These are phyloP conservation scores for Felis catus DNA, from an alignment of 2,113 vertebrate species.

Conservation along the genomic window DNA sequence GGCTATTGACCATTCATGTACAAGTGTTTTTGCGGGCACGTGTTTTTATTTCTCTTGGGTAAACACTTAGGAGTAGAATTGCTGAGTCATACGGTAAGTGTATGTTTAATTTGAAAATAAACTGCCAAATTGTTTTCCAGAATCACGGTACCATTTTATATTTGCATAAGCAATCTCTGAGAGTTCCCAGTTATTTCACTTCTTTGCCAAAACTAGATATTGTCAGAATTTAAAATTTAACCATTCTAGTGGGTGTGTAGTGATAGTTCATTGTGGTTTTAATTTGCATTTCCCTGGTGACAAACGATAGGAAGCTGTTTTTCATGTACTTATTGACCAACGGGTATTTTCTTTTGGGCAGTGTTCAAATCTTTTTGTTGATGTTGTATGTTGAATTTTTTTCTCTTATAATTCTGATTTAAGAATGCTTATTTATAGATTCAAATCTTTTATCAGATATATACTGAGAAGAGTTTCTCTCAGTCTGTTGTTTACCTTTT, in stretches of 20 bases:
- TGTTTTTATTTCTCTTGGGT: slow-evolving; percentile 17
- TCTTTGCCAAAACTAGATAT: slow-evolving; percentile 4
- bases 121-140: background rate
- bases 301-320: background rate
- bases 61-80: background rate
- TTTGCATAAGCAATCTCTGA: background rate
- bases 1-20: background rate
- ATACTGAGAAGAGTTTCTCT: background rate
- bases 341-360: background rate
- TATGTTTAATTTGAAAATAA: background rate
- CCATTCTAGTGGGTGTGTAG: background rate
- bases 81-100: background rate
- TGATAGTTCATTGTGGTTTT: background rate
- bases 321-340: background rate
- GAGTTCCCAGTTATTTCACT: background rate
- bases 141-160: background rate
- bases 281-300: background rate
- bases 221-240: background rate
- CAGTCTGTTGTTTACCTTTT: background rate
- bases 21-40: background rate
- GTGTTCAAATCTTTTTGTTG: background rate
- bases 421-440: background rate
- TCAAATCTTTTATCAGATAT: background rate
- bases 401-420: background rate
- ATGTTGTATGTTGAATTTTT: background rate